Conservation (phyloP, 2,113 vertebrate species). For the Ariopsis seemanni region DNA sequence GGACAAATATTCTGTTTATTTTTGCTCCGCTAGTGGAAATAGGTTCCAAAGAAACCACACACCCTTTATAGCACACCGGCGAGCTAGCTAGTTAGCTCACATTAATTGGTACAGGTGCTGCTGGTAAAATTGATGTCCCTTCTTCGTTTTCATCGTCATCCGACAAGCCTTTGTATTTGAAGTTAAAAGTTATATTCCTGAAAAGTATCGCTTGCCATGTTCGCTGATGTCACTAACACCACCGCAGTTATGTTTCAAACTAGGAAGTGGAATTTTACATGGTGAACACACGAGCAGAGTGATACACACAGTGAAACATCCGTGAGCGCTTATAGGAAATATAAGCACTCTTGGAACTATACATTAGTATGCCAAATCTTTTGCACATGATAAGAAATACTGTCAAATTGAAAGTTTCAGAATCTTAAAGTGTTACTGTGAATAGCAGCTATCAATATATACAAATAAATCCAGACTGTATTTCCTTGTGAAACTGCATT, state of each 20-base stretch:
- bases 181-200: neutral
- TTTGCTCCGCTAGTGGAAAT: too few relatives aligned
- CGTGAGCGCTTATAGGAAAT: neutral
- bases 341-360: neutral
- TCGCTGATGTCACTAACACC: neutral
- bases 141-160: neutral
- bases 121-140: neutral
- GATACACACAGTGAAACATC: too few relatives aligned
- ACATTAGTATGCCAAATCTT: neutral
- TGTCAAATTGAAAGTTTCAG: neutral
- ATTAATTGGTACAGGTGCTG: neutral
- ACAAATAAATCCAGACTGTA: too few relatives aligned
- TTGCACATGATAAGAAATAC: too few relatives aligned
- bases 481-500: too few relatives aligned
- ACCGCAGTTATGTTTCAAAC: neutral
- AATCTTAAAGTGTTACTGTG: too few relatives aligned
- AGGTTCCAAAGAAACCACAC: neutral
- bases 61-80: neutral
- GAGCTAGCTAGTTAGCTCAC: neutral
- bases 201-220: neutral
- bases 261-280: neutral
- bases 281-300: neutral
- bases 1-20: too few relatives aligned
- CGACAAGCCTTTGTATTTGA: neutral
- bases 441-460: too few relatives aligned